A percentile compares a stretch with the other conserved stretches of the same genome.
These are phyloP conservation scores for Camponotus fellah DNA, from an alignment of 2,888 invertebrate genomes.

Conservation along the genomic window DNA sequence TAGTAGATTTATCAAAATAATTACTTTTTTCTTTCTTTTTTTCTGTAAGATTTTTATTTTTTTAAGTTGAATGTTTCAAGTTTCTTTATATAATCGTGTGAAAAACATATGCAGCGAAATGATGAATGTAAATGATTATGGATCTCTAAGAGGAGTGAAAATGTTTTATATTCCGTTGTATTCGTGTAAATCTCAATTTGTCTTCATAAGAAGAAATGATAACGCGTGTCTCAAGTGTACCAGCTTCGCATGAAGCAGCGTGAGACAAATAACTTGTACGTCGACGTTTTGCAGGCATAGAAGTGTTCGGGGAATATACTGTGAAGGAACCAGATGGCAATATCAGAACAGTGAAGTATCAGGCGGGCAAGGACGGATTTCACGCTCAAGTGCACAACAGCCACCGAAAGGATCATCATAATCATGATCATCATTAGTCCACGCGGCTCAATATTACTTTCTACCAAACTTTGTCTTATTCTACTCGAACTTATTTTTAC, in stretches of 20 bases:
- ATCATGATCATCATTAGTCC: slow-evolving; percentile 5
- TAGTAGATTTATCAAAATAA: neutral
- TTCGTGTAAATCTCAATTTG: slow-evolving; percentile 39
- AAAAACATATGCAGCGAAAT: neutral
- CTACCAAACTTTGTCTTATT: slow-evolving; percentile 45
- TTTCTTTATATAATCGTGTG: neutral
- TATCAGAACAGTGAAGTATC: slow-evolving; percentile 89
- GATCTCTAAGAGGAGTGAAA: neutral
- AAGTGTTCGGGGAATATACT: slow-evolving; percentile 90
- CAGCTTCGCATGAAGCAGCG: slow-evolving; percentile 25
- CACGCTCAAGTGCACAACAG: slow-evolving; percentile 87
- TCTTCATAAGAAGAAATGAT: slow-evolving; percentile 34
- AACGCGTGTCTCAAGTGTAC: slow-evolving; percentile 33
- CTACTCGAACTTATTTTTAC: neutral
- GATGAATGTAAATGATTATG: neutral
- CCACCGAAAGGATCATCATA: slow-evolving; percentile 75
- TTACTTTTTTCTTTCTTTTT: neutral
- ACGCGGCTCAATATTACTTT: neutral
- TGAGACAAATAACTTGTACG: slow-evolving; percentile 45
- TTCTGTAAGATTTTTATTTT: neutral
- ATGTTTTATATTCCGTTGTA: slow-evolving; percentile 16
- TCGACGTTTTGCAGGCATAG: slow-evolving; percentile 89
- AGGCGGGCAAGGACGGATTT: slow-evolving; percentile 89
- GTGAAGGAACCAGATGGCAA: slow-evolving; percentile 90
- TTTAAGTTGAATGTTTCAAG: neutral